Conservation (phyloP, 1,140 invertebrate genomes). For the Stegodyphus dumicola region DNA sequence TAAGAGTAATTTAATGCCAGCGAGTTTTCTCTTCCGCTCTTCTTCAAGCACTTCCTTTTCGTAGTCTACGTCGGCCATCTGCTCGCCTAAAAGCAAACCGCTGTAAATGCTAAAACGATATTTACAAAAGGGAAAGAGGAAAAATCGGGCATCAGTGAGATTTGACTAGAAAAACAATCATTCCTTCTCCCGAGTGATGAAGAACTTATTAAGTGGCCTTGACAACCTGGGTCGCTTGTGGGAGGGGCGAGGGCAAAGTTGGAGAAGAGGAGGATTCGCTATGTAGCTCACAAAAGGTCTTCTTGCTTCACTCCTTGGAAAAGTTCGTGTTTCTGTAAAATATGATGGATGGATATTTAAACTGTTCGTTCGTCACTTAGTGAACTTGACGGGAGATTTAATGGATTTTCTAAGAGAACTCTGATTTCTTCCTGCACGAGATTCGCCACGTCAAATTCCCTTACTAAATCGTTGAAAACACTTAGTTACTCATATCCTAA, state of each 20-base stretch:
- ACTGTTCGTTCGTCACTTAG: background rate
- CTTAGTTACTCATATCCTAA: no score
- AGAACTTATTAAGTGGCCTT: conserved; percentile 36
- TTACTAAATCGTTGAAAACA: no score
- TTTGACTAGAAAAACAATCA: conserved; percentile 49
- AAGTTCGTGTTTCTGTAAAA: background rate
- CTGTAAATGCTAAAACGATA: conserved; percentile 21
- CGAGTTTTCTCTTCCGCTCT: no score
- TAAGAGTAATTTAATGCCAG: no score
- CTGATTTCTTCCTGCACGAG: background rate
- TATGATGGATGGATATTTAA: conserved; percentile 43
- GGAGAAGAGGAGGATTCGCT: background rate
- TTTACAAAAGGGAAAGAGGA: conserved; percentile 3
- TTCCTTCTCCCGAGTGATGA: background rate
- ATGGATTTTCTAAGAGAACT: background rate
- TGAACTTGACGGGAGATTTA: background rate
- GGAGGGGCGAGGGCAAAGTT: background rate
- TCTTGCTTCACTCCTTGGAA: background rate
- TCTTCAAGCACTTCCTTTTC: no score
- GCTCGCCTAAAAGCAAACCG: conserved; percentile 32
- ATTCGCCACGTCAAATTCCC: no score
- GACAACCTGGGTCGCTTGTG: background rate
- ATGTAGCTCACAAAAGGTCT: background rate
- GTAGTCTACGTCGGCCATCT: background rate
- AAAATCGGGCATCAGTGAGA: background rate